Percentiles rank a stretch among this genome's conserved stretches.
These are phyloP conservation scores for Heterodera schachtii DNA, from an alignment of 1,140 invertebrate species.

Conservation along the genomic window DNA sequence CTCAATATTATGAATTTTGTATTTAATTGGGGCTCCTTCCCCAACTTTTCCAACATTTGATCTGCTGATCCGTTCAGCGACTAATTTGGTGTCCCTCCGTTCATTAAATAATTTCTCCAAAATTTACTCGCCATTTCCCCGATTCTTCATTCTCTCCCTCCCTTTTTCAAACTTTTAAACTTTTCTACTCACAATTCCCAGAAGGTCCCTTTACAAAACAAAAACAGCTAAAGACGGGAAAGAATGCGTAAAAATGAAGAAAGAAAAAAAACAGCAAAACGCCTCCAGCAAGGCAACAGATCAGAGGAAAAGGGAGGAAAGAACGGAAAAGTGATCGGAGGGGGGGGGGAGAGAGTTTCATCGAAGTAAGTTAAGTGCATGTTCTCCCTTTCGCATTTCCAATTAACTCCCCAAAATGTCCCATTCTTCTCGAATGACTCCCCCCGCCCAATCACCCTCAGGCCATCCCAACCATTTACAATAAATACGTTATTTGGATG, in stretches of 20 bases:
- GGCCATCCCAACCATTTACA: background rate
- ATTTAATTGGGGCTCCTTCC: too few species aligned
- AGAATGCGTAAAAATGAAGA: too few species aligned
- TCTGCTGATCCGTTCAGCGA: too few species aligned
- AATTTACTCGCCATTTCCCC: background rate
- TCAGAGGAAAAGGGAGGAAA: background rate
- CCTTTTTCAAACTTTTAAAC: constrained; percentile 3
- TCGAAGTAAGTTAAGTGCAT: too few species aligned
- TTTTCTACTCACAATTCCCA: constrained; percentile 6
- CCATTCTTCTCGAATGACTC: background rate
- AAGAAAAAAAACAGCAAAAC: background rate
- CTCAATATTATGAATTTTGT: too few species aligned
- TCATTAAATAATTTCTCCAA: background rate
- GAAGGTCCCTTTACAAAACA: constrained; percentile 3
- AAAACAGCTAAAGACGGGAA: background rate
- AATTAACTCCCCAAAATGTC: background rate
- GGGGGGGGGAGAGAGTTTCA: background rate
- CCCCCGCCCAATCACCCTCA: background rate
- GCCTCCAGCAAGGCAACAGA: background rate
- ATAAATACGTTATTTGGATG: background rate
- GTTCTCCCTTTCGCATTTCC: background rate
- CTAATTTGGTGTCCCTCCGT: background rate
- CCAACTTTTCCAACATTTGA: too few species aligned
- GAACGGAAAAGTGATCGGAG: background rate
- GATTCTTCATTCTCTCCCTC: background rate